Evolutionary conservation across 2,888 invertebrate genomes (phyloP).

Genomic region (Synergus umbraculus): DNA sequence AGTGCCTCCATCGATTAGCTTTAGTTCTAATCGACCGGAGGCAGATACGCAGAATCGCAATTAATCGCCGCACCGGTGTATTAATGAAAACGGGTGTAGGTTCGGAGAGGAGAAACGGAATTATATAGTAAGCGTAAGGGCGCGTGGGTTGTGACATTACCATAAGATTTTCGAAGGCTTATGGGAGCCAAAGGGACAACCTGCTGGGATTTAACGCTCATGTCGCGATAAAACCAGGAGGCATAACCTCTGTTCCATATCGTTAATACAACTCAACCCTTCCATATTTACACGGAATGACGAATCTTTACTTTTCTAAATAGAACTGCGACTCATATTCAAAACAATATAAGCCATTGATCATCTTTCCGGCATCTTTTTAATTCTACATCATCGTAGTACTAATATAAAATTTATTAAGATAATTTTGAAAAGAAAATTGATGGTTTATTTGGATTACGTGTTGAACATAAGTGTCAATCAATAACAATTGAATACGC

Average conservation of each 20-base stretch:
- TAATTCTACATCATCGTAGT: not conserved
- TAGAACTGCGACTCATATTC: not conserved
- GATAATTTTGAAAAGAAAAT: no score
- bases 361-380: not conserved
- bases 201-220: constrained; percentile 49
- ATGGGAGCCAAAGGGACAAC: constrained; percentile 48
- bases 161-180: constrained; percentile 55
- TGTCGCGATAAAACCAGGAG: constrained; percentile 50
- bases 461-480: no score
- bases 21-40: constrained; percentile 36
- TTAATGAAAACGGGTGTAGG: constrained; percentile 45
- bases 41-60: constrained; percentile 34
- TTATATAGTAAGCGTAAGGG: constrained; percentile 36
- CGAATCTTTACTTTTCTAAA: not conserved
- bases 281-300: not conserved
- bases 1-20: constrained; percentile 38
- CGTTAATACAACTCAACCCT: constrained; percentile 26
- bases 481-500: no score
- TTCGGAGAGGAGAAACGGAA: constrained; percentile 9
- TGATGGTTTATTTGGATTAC: no score
- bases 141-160: constrained; percentile 46
- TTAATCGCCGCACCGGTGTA: not conserved
- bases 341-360: not conserved
- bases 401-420: not conserved
- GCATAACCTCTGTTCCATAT: constrained; percentile 24